Evolutionary conservation across 2,113 vertebrate genomes (phyloP).

Genomic region (Microtus ochrogaster): DNA sequence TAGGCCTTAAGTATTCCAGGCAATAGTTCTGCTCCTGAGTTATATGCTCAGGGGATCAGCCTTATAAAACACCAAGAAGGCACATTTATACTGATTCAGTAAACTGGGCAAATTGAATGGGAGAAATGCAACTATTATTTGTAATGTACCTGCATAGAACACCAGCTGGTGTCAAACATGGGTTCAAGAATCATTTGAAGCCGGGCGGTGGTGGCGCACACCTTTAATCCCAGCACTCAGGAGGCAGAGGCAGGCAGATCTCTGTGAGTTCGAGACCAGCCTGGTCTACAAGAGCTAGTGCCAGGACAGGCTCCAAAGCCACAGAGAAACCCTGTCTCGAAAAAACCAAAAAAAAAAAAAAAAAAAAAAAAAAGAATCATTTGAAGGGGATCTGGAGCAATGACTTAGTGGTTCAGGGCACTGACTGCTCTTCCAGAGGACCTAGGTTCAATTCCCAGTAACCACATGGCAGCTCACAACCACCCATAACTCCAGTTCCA

Average conservation of each 20-base stretch:
- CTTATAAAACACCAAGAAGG: slow-evolving; percentile 38
- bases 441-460: neutral
- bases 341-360: too few relatives aligned
- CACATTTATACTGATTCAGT: slow-evolving; percentile 45
- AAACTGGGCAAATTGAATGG: neutral
- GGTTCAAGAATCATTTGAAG: neutral
- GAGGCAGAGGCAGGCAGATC: too few relatives aligned
- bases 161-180: neutral
- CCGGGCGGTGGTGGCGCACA: too few relatives aligned
- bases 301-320: too few relatives aligned
- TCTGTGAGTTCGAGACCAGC: too few relatives aligned
- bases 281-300: too few relatives aligned
- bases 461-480: neutral
- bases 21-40: neutral
- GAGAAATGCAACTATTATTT: neutral
- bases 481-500: neutral
- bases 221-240: too few relatives aligned
- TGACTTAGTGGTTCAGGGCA: neutral
- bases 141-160: neutral
- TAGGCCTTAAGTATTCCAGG: neutral
- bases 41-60: neutral
- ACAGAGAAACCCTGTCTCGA: too few relatives aligned
- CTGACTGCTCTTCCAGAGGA: too few relatives aligned
- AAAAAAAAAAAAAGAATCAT: too few relatives aligned
- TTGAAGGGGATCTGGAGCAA: neutral